Evolutionary conservation across 1,140 invertebrate species (phyloP).

Genomic region (Homarus americanus): DNA sequence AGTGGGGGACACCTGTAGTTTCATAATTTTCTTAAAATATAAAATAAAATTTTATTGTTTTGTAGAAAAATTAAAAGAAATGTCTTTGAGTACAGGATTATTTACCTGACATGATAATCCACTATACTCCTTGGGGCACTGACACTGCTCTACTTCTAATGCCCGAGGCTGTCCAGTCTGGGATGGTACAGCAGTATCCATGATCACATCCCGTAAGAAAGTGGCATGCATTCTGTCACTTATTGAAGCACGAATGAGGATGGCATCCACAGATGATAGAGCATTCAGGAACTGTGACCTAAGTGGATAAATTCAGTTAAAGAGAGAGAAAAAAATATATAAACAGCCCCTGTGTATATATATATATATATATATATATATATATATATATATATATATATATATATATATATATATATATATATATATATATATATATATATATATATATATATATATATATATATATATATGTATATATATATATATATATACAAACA

Average conservation of each 20-base stretch:
- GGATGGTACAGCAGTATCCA: constrained; percentile 87
- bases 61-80: no score
- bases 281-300: constrained; percentile 90
- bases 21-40: no score
- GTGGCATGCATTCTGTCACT: constrained; percentile 85
- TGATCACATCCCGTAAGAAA: constrained; percentile 84
- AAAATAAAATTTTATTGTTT: no score
- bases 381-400: background rate
- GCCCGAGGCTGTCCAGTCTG: constrained; percentile 80
- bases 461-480: no score
- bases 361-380: constrained; percentile 2
- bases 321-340: no score
- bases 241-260: constrained; percentile 91
- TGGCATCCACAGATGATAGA: constrained; percentile 88
- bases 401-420: no score
- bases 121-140: constrained; percentile 88
- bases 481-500: no score
- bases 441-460: no score
- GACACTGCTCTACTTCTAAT: constrained; percentile 88
- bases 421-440: no score
- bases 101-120: constrained; percentile 75
- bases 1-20: no score
- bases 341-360: no score
- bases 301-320: constrained; percentile 76
- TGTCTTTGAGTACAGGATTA: background rate